Base-by-base conservation (phyloP, 2,888 invertebrate species). In the Biston betularia region DNA sequence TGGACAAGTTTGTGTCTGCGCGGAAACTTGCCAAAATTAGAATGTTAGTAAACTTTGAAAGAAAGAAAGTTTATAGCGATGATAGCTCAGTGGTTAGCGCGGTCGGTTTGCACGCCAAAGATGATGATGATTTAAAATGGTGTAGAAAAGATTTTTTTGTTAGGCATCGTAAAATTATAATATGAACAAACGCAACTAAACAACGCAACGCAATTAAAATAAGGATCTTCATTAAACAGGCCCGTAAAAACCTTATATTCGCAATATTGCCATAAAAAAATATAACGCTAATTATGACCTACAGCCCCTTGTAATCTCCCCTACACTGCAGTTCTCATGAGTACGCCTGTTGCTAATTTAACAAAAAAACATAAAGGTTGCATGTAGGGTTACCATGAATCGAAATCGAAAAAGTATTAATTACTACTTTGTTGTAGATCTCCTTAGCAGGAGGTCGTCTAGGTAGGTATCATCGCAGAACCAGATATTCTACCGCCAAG, bases 341-440 rank as follows among this genome's bases (percentile, higher is more conserved):
- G 56, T 68, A 48, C 70, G 66, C 69, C 74, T 72, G 73, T 66
- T 44, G 72, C 70, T 46, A 75, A 75, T 65, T 68, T 65, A 48
- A 71, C 62, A 69, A 72, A 76, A 79, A 80, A 80, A 75, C 66
- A 76, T 68, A 80, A 84, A 76, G 72, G 76, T 73, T 76, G 72
- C 55, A 44, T 38, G 38, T 38, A 38, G 38, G 38, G 38, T 38
- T 38, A 38, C 38, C 38, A 38, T 38, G 24, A 24, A 38, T 38
- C 38, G 38, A 38, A 38, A 38, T 38, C 6, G 6, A 9, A 38
- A 38, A 38, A 6, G 1, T 9, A 1, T 24, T 24, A 24, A 1
- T 2, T 2, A 24, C 24, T 24, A 24, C n/a, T n/a, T n/a, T n/a
- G n/a, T n/a, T n/a, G n/a, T n/a, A n/a, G n/a, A n/a, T n/a, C n/a